Evolutionary conservation across 2,888 invertebrate genomes (phyloP), one percentile per base, ranked within the genome.

Genomic region (Peribatodes rhomboidaria): DNA sequence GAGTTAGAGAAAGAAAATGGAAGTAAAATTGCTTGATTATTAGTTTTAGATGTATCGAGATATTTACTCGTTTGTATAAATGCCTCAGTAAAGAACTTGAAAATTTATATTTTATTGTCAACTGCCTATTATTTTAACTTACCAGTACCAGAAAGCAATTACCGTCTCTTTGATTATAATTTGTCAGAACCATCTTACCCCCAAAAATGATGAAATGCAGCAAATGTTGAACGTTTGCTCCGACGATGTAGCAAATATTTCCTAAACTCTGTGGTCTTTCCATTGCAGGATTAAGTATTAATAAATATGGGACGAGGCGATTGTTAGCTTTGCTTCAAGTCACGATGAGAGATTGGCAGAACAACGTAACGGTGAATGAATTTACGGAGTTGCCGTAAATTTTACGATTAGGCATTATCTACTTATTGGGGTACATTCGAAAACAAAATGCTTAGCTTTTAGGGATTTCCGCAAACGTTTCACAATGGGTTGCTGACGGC

Each of bases 251-350:
- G 37, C 37, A 11, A 37, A n/a, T 3, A 11, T 3, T n/a, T 13
- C n/a, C 13, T 37, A 11, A 41, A 41, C n/a, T 47, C 33, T 49
- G 33, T 49, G 44, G 41, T 16, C 37, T 13, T 46, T 44, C 44
- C 52, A 58, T 63, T 63, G 58, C 53, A 57, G 39, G 46, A 27
- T 57, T 41, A n/a, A n/a, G n/a, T n/a, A 49, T 47, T 55, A 35
- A 55, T 27, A 27, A 27, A 27, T 27, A 27, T 27, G 27, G 27
- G 47, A 20, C 9, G 22, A 8, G 39, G 22, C 14, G 27, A 31
- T 61, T 35, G 47, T 54, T 47, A 44, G 44, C 20, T 54, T 47
- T 20, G 44, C 20, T 44, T 20, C 20, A 10, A 44, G 13, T 9
- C 20, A 44, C 44, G 20, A 44, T 18, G 20, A 44, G 44, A 20